Evolutionary conservation across 1,140 invertebrate genomes (phyloP).

Genomic region (Caenorhabditis tropicalis): DNA sequence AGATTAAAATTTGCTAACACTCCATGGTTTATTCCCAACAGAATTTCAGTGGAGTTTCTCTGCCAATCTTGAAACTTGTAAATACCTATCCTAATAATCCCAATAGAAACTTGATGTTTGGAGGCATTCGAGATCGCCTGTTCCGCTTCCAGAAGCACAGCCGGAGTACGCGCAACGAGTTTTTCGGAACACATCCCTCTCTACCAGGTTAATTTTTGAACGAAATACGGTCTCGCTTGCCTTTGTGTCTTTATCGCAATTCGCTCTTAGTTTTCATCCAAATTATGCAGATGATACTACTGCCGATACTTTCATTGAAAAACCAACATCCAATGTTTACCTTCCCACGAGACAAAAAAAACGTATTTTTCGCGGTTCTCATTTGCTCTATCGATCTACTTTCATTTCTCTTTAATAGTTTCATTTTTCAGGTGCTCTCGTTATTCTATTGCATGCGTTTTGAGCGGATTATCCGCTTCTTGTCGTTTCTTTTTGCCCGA

Average conservation of each 20-base stretch:
- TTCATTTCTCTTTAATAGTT: neutral
- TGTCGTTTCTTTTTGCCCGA: constrained; percentile 10
- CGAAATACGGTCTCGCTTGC: neutral
- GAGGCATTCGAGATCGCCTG: constrained; percentile 12
- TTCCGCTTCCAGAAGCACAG: constrained; percentile 28
- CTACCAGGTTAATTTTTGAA: constrained; percentile 8
- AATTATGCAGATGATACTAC: too few species aligned
- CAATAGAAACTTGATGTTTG: constrained; percentile 16
- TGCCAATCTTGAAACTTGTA: too few species aligned
- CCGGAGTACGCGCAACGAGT: constrained; percentile 5
- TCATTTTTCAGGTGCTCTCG: neutral
- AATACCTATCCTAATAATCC: too few species aligned
- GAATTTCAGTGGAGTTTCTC: too few species aligned
- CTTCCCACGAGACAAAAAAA: constrained; percentile 22
- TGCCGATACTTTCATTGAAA: too few species aligned
- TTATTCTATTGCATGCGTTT: neutral
- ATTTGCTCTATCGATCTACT: neutral
- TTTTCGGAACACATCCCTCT: neutral
- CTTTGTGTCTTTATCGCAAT: too few species aligned
- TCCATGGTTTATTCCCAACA: too few species aligned
- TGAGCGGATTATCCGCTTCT: constrained; percentile 7
- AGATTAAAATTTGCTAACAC: too few species aligned
- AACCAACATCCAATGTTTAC: neutral
- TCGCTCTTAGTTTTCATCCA: too few species aligned
- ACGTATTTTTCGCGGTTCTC: neutral